phyloP scores from a whole-genome alignment of 2,888 invertebrate genomes.

The Belgica antarctica region DNA sequence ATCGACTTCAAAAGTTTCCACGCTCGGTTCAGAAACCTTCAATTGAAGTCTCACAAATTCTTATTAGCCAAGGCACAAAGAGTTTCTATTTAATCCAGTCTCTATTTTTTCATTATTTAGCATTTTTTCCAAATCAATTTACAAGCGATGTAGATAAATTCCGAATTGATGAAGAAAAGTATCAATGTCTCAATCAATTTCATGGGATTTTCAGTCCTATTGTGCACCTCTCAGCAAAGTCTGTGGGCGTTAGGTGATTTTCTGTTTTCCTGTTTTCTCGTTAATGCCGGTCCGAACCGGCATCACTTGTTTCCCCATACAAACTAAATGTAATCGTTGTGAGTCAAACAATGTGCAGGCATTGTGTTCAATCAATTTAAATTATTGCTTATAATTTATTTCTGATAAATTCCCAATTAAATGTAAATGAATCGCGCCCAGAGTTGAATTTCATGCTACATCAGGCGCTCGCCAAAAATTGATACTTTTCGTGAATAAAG shows the following conservation, averaged over 20 bases:
- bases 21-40: background rate
- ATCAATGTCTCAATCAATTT: slow-evolving; percentile 35
- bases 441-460: background rate
- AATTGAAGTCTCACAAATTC: background rate
- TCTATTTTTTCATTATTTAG: slow-evolving; percentile 15
- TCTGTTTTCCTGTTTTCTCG: background rate
- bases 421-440: slow-evolving; percentile 27
- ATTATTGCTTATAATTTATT: background rate
- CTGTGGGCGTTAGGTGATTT: background rate
- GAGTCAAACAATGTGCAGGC: background rate
- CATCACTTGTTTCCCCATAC: too few species aligned
- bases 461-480: too few species aligned
- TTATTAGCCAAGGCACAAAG: background rate
- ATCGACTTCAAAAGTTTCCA: too few species aligned
- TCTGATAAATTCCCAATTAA: slow-evolving; percentile 24
- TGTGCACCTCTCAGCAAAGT: background rate
- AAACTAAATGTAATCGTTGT: too few species aligned
- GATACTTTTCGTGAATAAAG: too few species aligned
- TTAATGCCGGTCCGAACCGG: background rate
- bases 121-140: slow-evolving; percentile 7
- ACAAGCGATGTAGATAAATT: slow-evolving; percentile 1
- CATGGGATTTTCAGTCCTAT: background rate
- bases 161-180: background rate
- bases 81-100: slow-evolving; percentile 3
- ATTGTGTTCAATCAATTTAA: background rate